Evolutionary conservation across 2,113 vertebrate species (phyloP).

Genomic region (Budorcas taxicolor): DNA sequence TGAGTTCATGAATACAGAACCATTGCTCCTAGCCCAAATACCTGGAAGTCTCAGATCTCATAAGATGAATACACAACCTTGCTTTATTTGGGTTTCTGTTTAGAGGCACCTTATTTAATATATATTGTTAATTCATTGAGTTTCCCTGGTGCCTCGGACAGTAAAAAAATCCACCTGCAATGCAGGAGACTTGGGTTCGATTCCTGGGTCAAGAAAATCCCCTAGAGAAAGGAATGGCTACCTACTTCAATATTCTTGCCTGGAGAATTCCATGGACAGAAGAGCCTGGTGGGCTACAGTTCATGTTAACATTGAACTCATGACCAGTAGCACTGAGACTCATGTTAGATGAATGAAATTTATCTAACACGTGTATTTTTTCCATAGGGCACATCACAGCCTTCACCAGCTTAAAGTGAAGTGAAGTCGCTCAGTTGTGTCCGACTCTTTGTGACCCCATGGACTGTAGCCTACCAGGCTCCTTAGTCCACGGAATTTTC

Average conservation of each 20-base stretch:
- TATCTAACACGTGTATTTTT: background rate
- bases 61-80: background rate
- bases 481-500: too few species aligned
- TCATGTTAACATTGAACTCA: background rate
- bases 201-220: background rate
- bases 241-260: background rate
- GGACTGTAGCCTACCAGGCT: too few species aligned
- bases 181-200: accelerated
- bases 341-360: background rate
- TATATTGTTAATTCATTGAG: background rate
- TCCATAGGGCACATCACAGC: background rate
- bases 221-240: background rate
- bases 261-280: background rate
- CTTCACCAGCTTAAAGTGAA: background rate
- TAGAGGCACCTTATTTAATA: background rate
- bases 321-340: background rate
- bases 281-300: background rate
- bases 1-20: background rate
- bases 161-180: background rate
- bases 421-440: too few species aligned
- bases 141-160: background rate
- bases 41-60: background rate
- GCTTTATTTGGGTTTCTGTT: background rate
- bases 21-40: background rate
- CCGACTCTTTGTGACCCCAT: too few species aligned